Evolutionary conservation across 2,797 vertebrate species (phyloP), one percentile per base, ranked within the genome.

Genomic region (Scyliorhinus canicula): DNA sequence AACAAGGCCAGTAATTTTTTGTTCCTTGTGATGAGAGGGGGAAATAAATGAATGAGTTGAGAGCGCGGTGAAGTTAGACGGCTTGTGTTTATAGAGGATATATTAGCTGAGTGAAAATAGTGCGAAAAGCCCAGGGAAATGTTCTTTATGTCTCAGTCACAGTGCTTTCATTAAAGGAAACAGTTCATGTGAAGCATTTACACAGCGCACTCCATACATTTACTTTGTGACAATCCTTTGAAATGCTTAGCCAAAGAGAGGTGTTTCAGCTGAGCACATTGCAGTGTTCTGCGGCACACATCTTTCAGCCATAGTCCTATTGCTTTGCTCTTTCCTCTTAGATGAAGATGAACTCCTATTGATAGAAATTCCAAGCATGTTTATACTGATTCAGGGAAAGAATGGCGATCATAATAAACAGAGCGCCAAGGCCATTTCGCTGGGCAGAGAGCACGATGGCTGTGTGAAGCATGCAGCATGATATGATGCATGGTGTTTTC

Each of bases 141-240:
- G 52, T 90, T 60, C 52, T 4, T 55, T 21, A 60, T 55, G 86
- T 60, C 86, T 40, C 55, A 55, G 86, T 90, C 52, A 60, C 50
- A 8, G 50, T 35, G 16, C 52, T 55, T 90, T 90, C 86, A 60
- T 60, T 90, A n/a, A 88, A 90, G 84, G 86, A 90, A 60, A 90
- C 55, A 31, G 55, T 60, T 60, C 16, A 60, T 21, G 31, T 14
- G 6, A 90, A 90, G 52, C 55, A 90, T 60, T 60, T n/a, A 60
- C 31, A 35, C 2, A 6, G 21, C 21, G 21, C 40, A 47, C 40
- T 21, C 55, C 14, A 35, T 35, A 60, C 14, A 57, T 55, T 90
- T n/a, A n/a, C 84, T 90, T 90, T 90, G 31, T 60, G 86, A n/a
- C 28, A 60, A 21, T 14, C 35, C 52, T 90, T 90, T 90, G 52